Base-by-base conservation (phyloP, 2,113 vertebrate species). In the Forbesichthys papilliferus region DNA sequence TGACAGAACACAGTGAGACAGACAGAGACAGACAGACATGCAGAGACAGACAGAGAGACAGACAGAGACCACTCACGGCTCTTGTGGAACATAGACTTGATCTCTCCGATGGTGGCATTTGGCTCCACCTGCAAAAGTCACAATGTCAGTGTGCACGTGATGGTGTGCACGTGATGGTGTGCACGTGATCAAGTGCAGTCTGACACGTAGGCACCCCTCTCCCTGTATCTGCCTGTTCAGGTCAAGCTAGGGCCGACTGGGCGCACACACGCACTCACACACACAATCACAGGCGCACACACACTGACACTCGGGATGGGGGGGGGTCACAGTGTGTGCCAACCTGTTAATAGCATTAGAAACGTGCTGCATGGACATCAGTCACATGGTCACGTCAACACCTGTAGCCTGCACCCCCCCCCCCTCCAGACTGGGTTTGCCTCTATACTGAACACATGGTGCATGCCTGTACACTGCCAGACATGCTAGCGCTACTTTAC, bases 41-140 rank as follows among this genome's bases (percentile, higher is more conserved):
- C 36, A 75, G n/a, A 34, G 9, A 73, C 1, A 60, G 12, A 48
- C 34, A 36, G 61, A 52, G 27, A 16, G 48, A 36, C 3, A 61
- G 55, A 66, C 9, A n/a, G 52, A 58, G 34, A 51, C 53, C 73
- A 94, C 96, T 91, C 89, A 98, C 96, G 95, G 65, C 86, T 91
- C 89, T 94, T 96, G 84, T 94, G 94, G 91, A 98, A 98, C 90
- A 98, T 95, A 4, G 88, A 95, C 91, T 98, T 97, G 87, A 98
- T 96, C 77, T 98, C 96, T 0, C 94, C 94, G 1, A 98, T 91
- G 2, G 96, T 98, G 74, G 96, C 96, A 83, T 96, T 94, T 68
- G 96, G 96, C 85, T 97, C 96, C 72, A 98, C 96, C 96, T 98
- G 79, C 33, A 83, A 84, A 85, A 64, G 77, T 74, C 55, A 57